These are phyloP conservation scores for Drosophila stalkeri DNA, from an alignment of 2,888 invertebrate genomes.

Conservation along the genomic window DNA sequence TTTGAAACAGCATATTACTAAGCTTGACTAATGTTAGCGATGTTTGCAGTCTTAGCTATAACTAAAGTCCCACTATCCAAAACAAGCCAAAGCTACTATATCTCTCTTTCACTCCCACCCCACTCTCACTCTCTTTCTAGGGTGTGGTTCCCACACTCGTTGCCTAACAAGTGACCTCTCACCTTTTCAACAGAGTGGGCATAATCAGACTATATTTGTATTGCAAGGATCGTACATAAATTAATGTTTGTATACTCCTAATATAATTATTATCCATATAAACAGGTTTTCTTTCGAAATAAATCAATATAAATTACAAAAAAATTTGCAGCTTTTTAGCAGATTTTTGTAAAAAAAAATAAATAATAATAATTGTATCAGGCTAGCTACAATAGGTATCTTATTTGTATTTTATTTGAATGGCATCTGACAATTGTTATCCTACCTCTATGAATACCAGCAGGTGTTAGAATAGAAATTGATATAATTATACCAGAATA, in stretches of 20 bases:
- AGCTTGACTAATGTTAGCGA: constrained; percentile 37
- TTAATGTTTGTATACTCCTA: constrained; percentile 25
- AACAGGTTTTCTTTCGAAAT: constrained; percentile 15
- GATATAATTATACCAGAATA: constrained; percentile 60
- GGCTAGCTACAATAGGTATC: constrained; percentile 21
- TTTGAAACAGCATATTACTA: constrained; percentile 57
- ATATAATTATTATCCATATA: constrained; percentile 22
- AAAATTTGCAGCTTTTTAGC: constrained; percentile 22
- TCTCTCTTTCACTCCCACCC: not conserved
- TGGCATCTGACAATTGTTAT: constrained; percentile 76
- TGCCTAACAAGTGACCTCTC: constrained; percentile 17
- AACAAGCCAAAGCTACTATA: constrained; percentile 3
- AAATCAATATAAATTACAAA: constrained; percentile 12
- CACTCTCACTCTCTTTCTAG: not conserved
- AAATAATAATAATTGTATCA: constrained; percentile 25
- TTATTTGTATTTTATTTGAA: constrained; percentile 40
- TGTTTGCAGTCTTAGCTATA: constrained; percentile 36
- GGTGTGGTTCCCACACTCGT: constrained; percentile 22
- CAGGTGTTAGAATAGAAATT: constrained; percentile 66
- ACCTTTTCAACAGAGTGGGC: constrained; percentile 11
- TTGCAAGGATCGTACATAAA: constrained; percentile 16
- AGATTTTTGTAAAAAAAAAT: constrained; percentile 17
- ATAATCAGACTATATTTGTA: constrained; percentile 27
- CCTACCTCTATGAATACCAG: constrained; percentile 73
- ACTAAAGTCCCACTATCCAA: not conserved